Evolutionary conservation across 2,797 vertebrate genomes (phyloP).

Genomic region (Gila robusta): DNA sequence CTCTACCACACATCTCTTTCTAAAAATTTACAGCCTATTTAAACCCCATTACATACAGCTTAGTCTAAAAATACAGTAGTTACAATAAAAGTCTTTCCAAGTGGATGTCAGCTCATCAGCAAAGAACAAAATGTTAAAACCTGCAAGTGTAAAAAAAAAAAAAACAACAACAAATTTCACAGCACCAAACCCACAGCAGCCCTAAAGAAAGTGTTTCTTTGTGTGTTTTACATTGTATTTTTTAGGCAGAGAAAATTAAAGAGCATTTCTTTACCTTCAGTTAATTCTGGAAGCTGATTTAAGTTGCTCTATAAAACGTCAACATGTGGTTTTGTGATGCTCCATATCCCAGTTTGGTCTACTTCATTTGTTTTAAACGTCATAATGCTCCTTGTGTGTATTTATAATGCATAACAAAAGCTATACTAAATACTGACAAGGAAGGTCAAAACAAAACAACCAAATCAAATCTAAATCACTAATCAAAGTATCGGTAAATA

Average conservation of each 20-base stretch:
- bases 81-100: not conserved
- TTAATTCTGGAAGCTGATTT: no score
- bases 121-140: not conserved
- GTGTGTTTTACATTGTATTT: not conserved
- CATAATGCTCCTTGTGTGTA: not conserved
- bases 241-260: slow-evolving; percentile 1
- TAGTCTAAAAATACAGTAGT: not conserved
- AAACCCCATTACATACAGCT: not conserved
- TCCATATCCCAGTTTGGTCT: not conserved
- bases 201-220: not conserved
- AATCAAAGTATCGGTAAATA: not conserved
- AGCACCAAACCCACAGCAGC: not conserved
- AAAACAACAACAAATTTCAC: fast-evolving
- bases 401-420: not conserved
- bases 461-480: not conserved
- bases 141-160: not conserved
- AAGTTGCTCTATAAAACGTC: slow-evolving; percentile 7
- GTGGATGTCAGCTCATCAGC: not conserved
- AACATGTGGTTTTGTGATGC: not conserved
- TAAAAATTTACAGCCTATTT: slow-evolving; percentile 20
- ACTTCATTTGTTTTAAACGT: not conserved
- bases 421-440: not conserved
- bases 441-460: not conserved
- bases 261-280: not conserved
- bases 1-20: slow-evolving; percentile 1